Conservation (phyloP, 2,113 vertebrate genomes). For the Rafetus swinhoei region DNA sequence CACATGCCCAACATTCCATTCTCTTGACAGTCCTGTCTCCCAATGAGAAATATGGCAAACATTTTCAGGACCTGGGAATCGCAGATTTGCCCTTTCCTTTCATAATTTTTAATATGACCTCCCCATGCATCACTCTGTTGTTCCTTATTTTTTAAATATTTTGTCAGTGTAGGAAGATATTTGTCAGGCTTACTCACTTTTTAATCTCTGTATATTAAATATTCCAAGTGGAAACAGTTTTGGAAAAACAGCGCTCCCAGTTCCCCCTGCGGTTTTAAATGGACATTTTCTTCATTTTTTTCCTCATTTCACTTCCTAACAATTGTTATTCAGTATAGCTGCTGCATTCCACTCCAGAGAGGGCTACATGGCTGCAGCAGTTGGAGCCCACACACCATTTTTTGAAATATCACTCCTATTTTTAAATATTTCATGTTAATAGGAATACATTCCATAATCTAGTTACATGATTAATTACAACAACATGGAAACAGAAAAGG, state of each 20-base stretch:
- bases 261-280: background rate
- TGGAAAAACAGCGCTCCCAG: background rate
- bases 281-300: background rate
- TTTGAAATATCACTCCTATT: background rate
- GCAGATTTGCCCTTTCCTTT: background rate
- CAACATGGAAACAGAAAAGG: background rate
- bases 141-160: background rate
- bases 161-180: background rate
- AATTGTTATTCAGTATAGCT: background rate
- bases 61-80: background rate
- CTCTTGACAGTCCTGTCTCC: background rate
- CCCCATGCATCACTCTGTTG: background rate
- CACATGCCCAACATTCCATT: background rate
- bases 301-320: background rate
- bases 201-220: background rate
- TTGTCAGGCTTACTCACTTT: background rate
- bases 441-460: background rate
- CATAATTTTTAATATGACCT: background rate
- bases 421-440: background rate
- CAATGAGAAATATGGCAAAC: background rate
- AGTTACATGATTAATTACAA: background rate
- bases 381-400: background rate
- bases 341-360: background rate
- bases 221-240: background rate
- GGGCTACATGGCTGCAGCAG: background rate